Conservation (phyloP, 2,797 vertebrate genomes). For the Acanthopagrus latus region DNA sequence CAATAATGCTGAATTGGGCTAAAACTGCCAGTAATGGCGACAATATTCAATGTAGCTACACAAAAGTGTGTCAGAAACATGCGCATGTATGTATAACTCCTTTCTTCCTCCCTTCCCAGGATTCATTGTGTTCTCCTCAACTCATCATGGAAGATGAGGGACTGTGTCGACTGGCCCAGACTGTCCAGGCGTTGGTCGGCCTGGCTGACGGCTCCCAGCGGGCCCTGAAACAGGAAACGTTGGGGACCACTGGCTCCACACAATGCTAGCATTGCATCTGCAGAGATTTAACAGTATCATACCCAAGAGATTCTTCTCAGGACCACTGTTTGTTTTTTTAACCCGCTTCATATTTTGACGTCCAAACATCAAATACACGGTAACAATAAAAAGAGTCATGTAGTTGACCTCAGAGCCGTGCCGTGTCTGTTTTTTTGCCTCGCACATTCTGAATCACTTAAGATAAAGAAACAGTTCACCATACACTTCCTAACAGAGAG, state of each 20-base stretch:
- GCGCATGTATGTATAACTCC: not conserved
- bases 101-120: constrained; percentile 75
- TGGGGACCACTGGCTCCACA: constrained; percentile 12
- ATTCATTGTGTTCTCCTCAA: constrained; percentile 87
- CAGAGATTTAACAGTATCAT: not conserved
- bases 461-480: not conserved
- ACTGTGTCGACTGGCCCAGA: constrained; percentile 83
- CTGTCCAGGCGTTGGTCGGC: constrained; percentile 83
- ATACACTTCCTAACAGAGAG: not conserved
- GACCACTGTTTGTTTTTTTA: constrained; percentile 5
- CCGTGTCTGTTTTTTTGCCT: not conserved
- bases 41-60: not conserved
- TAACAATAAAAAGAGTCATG: constrained; percentile 39
- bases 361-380: constrained; percentile 5
- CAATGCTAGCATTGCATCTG: constrained; percentile 13
- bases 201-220: constrained; percentile 57
- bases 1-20: not conserved
- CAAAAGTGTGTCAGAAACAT: not conserved
- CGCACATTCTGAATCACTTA: too few relatives aligned
- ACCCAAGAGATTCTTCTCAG: constrained; percentile 4
- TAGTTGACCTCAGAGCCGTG: not conserved
- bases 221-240: constrained; percentile 63
- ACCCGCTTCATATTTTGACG: constrained; percentile 12
- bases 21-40: not conserved
- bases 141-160: constrained; percentile 89